Evolutionary conservation across 1,140 invertebrate genomes (phyloP), one percentile per base, ranked within the genome.

Genomic region (Maconellicoccus hirsutus): DNA sequence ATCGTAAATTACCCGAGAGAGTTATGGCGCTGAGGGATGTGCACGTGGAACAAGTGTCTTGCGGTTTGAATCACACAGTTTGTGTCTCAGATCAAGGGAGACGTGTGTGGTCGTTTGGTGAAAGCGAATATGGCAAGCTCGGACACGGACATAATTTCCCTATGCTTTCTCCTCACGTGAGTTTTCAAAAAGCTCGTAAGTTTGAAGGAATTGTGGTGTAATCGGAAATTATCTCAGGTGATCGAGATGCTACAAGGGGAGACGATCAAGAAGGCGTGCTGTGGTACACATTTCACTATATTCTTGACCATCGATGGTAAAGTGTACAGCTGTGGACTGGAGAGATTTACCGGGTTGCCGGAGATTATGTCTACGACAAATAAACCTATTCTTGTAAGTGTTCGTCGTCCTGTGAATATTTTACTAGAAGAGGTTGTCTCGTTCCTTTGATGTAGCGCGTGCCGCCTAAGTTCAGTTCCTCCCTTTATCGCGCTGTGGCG

Each of bases 101-200:
- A 70, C 81, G 76, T n/a, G 84, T 86, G 0, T 88, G 85, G 85
- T 80, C 84, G 1, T 88, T 87, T 79, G 87, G 87, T 1, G 86
- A 88, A 79, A 85, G 85, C 4, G 86, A 87, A 75, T 85, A 84
- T 79, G 86, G 86, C 10, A 87, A 88, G 77, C 78, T 87, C 26
- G 86, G 86, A 8, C 78, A 85, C 26, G 85, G 85, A 59, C 82
- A 84, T 76, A 82, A 81, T 12, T 80, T 79, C 12, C 81, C 83
- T 25, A 84, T 84, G 73, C 80, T 82, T 10, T 80, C 78, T n/a
- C 84, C 84, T 14, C 78, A 80, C 73, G 79, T 79, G 70, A 23
- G 52, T 59, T 59, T 7, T 59, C 21, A 19, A 70, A 70, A 8
- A 7, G 14, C 29, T 70, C 14, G 59, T 39, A 19, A 7, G 25